Evolutionary conservation across 23 tunicate species (phyloP).

Genomic region (Halocynthia aurantium): DNA sequence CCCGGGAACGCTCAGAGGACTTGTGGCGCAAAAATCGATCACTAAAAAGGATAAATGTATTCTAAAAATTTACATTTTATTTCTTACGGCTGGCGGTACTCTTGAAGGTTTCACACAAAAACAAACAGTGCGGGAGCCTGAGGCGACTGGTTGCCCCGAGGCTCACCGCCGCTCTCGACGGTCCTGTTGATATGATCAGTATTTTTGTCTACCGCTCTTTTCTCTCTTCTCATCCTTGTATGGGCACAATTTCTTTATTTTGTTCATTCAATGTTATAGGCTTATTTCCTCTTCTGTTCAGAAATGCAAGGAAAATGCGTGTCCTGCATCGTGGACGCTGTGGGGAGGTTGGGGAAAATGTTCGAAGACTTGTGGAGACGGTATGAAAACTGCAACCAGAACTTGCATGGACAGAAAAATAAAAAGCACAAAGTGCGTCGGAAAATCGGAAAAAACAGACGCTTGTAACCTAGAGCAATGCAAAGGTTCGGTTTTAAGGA

Average conservation of each 20-base stretch:
- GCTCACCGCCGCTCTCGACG: no score
- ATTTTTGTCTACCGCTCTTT: no score
- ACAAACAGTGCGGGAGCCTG: no score
- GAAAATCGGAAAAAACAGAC: neutral
- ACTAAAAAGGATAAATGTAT: no score
- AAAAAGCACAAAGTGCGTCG: constrained; percentile 3
- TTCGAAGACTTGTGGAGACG: constrained; percentile 23
- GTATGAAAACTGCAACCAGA: constrained; percentile 1
- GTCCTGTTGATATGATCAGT: no score
- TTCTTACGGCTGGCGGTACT: no score
- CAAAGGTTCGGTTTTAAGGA: neutral
- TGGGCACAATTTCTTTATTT: neutral
- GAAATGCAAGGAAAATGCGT: neutral
- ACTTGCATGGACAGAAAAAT: constrained; percentile 9
- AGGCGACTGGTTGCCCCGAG: no score
- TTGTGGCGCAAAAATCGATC: no score
- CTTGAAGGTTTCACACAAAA: no score
- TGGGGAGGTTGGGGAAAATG: constrained; percentile 6
- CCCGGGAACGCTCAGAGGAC: no score
- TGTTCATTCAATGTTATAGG: neutral
- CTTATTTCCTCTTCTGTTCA: neutral
- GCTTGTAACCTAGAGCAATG: constrained; percentile 5
- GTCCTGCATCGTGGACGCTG: constrained; percentile 5
- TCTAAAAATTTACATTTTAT: no score
- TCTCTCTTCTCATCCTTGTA: no score